Evolutionary conservation across 2,113 vertebrate species (phyloP), one percentile per base, ranked within the genome.

Genomic region (Rostratula benghalensis): DNA sequence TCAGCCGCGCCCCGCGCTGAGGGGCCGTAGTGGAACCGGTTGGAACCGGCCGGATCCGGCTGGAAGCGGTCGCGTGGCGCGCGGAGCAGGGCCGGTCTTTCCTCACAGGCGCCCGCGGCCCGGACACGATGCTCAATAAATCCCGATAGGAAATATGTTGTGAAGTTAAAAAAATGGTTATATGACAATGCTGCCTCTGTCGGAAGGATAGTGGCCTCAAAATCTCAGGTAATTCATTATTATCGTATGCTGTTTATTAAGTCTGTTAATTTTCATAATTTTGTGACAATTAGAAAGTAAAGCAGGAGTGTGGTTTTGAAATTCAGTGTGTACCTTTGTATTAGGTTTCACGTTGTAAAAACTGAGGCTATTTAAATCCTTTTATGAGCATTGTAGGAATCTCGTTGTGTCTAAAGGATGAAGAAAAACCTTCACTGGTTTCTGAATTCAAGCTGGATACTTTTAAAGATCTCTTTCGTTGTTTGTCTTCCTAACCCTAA

Each of bases 101-200:
- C 48, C 25, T 77, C 64, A 37, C 3, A 18, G 18, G 20, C 1
- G 14, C 22, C 46, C 21, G 27, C 6, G 1, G 17, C 23, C 24
- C 31, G 21, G 14, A 11, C 11, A 5, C 5, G 6, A 30, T 27
- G 20, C 27, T 22, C 3, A 0, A 24, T 1, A 13, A 7, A 3
- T 4, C 11, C 53, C 50, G 70, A n/a, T 10, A 71, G 25, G 33
- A 84, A n/a, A 57, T 43, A 3, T 16, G 18, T 41, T 41, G 6
- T 3, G 7, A 43, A 73, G 11, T 25, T 71, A 18, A 63, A 35
- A 35, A 84, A 51, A 7, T 4, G 0, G 7, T 50, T 37, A 8
- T 7, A 1, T 68, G 43, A 13, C 41, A 22, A 20, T 9, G 20
- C 22, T 51, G 28, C 8, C 37, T 79, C 21, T 7, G 27, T 35